Evolutionary conservation across 2,113 vertebrate genomes (phyloP).

Genomic region (Sturnira hondurensis): DNA sequence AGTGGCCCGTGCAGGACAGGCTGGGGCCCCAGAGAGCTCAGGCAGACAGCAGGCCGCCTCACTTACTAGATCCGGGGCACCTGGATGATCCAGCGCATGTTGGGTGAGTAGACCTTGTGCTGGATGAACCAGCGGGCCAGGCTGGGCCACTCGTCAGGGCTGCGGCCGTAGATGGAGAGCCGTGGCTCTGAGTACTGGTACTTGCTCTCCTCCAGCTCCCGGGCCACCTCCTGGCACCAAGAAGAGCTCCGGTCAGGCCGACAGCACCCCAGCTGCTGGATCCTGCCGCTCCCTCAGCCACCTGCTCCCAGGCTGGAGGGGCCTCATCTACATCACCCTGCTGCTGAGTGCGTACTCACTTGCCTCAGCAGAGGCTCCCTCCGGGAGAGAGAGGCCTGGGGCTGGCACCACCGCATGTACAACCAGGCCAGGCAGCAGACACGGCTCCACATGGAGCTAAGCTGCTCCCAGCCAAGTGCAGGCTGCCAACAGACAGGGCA

Average conservation of each 20-base stretch:
- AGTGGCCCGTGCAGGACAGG: no score
- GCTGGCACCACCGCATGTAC: neutral
- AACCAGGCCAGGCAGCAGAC: neutral
- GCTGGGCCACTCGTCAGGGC: constrained; percentile 88
- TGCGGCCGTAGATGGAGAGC: constrained; percentile 94
- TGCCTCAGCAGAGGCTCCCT: neutral
- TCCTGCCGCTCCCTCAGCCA: neutral
- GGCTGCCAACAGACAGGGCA: neutral
- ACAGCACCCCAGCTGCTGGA: neutral
- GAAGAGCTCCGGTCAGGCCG: constrained; percentile 37
- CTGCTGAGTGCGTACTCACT: neutral
- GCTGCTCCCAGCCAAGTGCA: neutral
- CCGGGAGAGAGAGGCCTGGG: neutral
- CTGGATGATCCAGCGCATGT: constrained; percentile 98
- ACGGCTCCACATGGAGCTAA: neutral
- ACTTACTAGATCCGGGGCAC: constrained; percentile 98
- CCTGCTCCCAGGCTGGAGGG: neutral
- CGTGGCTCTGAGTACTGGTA: constrained; percentile 97
- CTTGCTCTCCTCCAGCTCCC: constrained; percentile 94
- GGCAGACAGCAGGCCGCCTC: neutral
- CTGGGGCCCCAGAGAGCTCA: neutral
- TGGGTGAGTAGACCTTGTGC: constrained; percentile 94
- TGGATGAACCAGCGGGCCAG: constrained; percentile 96
- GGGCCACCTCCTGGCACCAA: constrained; percentile 90
- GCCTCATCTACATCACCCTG: neutral